Evolutionary conservation across 2,113 vertebrate genomes (phyloP), one percentile per base, ranked within the genome.

Genomic region (Osmerus eperlanus): DNA sequence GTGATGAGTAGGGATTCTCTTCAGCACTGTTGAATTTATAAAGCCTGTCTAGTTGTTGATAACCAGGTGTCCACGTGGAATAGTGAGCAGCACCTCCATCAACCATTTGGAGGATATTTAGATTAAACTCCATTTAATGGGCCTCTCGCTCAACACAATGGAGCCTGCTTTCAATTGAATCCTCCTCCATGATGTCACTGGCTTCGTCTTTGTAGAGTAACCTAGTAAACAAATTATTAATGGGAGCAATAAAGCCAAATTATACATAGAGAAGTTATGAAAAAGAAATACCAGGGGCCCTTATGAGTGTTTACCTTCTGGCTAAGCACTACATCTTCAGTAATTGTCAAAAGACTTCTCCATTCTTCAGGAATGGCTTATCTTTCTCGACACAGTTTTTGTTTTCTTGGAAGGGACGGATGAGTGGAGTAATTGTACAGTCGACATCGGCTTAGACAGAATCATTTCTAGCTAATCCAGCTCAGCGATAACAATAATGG

Each of bases 221-320:
- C 92, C 83, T 83, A 92, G 91, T 95, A 93, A 95, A 94, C 8
- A 47, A 89, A 92, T 96, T 95, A 98, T 98, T 97, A 96, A 97
- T 95, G 95, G 93, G 92, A 85, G 92, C 93, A 97, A 97, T 98
- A 96, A 94, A 93, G 92, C 90, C 88, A 91, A 93, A 95, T 94
- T 93, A 93, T 92, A 93, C 90, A 92, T 95, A 94, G 91, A 92
- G 94, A 94, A 94, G 93, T 95, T 95, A 97, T 95, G 94, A 90
- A 90, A 95, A 93, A 91, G 91, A 92, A 92, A 94, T 92, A 93
- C 92, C 90, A 89, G 85, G 90, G 89, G 90, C 91, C 92, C 90
- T 94, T 94, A 95, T 96, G 93, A 93, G 92, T 93, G 92, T 93
- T 88, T 89, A 84, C 83, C 67, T 76, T 61, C 52, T 80, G 59